Evolutionary conservation across 2,113 vertebrate genomes (phyloP).

Genomic region (Chloropsis hardwickii): DNA sequence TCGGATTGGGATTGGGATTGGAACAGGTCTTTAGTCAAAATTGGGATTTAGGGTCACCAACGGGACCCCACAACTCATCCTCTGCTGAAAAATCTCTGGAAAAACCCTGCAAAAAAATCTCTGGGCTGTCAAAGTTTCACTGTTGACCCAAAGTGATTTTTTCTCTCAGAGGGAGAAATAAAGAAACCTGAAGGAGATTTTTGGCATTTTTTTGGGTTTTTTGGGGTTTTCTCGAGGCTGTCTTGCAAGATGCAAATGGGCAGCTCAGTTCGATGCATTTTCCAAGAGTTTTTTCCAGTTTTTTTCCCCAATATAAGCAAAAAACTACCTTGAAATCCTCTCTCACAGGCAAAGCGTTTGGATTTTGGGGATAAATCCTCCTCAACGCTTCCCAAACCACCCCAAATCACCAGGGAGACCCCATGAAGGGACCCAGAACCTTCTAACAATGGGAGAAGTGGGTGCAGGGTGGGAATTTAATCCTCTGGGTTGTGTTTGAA

Average conservation of each 20-base stretch:
- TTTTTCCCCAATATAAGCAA: neutral
- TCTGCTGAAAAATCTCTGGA: neutral
- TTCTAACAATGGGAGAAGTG: fast-evolving
- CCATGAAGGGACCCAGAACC: fast-evolving
- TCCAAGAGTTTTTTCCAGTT: neutral
- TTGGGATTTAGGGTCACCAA: no score
- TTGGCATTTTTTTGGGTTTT: fast-evolving
- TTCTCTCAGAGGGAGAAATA: neutral
- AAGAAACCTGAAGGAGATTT: neutral
- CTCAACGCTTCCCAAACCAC: fast-evolving
- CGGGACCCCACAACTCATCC: neutral
- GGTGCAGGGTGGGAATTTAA: conserved; percentile 28
- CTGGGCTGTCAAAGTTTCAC: fast-evolving
- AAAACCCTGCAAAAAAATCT: fast-evolving
- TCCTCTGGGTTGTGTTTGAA: conserved; percentile 26
- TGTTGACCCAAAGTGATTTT: fast-evolving
- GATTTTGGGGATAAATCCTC: neutral
- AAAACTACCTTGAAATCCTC: neutral
- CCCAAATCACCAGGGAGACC: fast-evolving
- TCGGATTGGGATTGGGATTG: no score
- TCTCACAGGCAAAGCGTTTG: fast-evolving
- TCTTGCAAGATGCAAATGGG: fast-evolving
- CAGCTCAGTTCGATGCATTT: neutral
- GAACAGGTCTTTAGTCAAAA: neutral
- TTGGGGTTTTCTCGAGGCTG: fast-evolving